phyloP scores from a whole-genome alignment of 2,113 vertebrate species.

The Spea multiplicata region DNA sequence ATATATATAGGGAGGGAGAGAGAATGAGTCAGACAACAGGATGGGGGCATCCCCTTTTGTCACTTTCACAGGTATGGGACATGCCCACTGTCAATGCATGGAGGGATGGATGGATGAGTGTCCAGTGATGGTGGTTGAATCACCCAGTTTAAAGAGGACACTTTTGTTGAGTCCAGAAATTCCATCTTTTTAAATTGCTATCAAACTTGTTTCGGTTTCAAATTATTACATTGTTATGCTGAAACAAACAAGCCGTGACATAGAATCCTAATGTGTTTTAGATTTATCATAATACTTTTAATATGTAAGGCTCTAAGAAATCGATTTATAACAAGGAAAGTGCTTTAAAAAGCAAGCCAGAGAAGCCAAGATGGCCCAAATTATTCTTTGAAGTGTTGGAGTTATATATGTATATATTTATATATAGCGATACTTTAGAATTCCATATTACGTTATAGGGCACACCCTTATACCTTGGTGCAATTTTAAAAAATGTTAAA shows the following conservation, averaged over 20 bases:
- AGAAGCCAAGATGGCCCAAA: too few relatives aligned
- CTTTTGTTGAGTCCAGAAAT: slow-evolving; percentile 29
- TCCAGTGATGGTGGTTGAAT: slow-evolving; percentile 32
- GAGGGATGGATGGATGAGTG: neutral
- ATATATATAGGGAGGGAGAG: neutral
- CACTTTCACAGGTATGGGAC: slow-evolving; percentile 31
- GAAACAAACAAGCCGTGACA: neutral
- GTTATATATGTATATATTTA: too few relatives aligned
- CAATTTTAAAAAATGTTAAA: too few relatives aligned
- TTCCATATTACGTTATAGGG: too few relatives aligned
- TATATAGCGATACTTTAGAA: too few relatives aligned
- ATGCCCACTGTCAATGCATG: slow-evolving; percentile 21
- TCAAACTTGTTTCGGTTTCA: slow-evolving; percentile 21
- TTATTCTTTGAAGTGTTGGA: too few relatives aligned
- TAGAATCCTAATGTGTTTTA: neutral
- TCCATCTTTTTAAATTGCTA: slow-evolving; percentile 12
- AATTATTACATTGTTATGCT: neutral
- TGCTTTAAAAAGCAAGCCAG: too few relatives aligned
- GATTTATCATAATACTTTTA: neutral
- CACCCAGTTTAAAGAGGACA: slow-evolving; percentile 25
- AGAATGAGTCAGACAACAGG: slow-evolving; percentile 14
- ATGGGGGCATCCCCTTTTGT: slow-evolving; percentile 35
- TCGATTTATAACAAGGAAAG: neutral
- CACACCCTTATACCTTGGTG: too few relatives aligned
- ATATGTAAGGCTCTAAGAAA: neutral